Evolutionary conservation across 2,888 invertebrate genomes (phyloP).

Genomic region (Apamea sordens): DNA sequence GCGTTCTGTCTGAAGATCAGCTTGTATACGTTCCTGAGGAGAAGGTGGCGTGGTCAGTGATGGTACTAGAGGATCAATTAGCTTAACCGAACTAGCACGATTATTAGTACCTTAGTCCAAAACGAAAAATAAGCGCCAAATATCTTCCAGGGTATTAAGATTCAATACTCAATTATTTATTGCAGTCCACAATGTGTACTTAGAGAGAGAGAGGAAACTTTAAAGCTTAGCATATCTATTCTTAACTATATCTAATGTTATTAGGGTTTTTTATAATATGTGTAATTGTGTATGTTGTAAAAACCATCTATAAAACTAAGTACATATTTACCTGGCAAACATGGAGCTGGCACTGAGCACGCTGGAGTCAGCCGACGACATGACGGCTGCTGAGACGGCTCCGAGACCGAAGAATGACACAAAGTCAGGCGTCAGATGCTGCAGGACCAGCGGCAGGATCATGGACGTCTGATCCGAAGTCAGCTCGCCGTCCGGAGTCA

Average conservation of each 20-base stretch:
- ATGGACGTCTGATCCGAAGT: conserved; percentile 95
- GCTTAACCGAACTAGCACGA: background rate
- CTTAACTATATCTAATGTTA: background rate
- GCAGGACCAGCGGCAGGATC: conserved; percentile 99
- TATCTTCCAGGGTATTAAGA: background rate
- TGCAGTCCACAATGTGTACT: background rate
- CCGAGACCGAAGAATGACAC: conserved; percentile 99
- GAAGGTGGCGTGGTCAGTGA: background rate
- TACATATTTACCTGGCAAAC: conserved; percentile 93
- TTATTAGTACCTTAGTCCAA: background rate
- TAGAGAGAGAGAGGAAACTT: background rate
- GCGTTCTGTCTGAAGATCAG: conserved; percentile 98
- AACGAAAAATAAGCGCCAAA: background rate
- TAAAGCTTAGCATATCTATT: background rate
- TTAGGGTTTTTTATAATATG: background rate
- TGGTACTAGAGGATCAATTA: background rate
- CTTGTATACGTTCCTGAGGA: conserved; percentile 97
- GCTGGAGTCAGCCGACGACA: conserved; percentile 99
- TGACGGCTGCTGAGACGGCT: conserved; percentile 99
- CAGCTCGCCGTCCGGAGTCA: conserved; percentile 91
- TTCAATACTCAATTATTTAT: background rate
- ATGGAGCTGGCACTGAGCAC: conserved; percentile 99
- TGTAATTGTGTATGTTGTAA: background rate
- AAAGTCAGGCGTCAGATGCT: conserved; percentile 98
- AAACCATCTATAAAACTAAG: background rate